Percentiles rank a stretch among this genome's conserved stretches.
Evolutionary conservation across 2,797 vertebrate species (phyloP).

Genomic region (Gastrophryne carolinensis): DNA sequence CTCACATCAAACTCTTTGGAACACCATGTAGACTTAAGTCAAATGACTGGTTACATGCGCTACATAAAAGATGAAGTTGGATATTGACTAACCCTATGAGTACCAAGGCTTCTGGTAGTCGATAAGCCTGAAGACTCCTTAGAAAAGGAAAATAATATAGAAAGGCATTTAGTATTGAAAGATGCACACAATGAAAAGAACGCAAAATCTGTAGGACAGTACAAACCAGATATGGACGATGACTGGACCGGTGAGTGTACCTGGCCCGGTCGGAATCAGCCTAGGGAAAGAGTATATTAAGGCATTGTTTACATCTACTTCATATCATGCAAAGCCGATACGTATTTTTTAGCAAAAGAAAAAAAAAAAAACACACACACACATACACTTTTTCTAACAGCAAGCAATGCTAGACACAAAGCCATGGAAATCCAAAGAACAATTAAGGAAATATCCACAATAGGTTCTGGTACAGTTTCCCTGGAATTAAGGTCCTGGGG

Average conservation of each 20-base stretch:
- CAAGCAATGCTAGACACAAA: too few species aligned
- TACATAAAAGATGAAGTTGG: background rate
- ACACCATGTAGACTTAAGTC: too few species aligned
- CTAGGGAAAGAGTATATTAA: constrained; percentile 72
- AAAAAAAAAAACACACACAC: too few species aligned
- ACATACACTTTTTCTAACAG: too few species aligned
- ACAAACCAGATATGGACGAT: constrained; percentile 85
- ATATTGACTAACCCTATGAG: constrained; percentile 77
- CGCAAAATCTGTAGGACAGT: constrained; percentile 58
- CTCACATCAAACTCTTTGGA: too few species aligned
- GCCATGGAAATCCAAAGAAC: too few species aligned
- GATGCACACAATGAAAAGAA: constrained; percentile 49
- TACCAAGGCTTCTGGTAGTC: constrained; percentile 66
- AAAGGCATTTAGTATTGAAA: constrained; percentile 52
- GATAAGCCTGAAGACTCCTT: constrained; percentile 73
- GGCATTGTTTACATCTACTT: constrained; percentile 8
- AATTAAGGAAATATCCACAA: too few species aligned
- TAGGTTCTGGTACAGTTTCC: too few species aligned
- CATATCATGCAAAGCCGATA: too few species aligned
- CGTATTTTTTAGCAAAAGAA: too few species aligned
- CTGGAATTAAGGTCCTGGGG: too few species aligned
- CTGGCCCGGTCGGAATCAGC: constrained; percentile 91
- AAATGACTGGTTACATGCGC: background rate
- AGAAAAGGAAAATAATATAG: constrained; percentile 61
- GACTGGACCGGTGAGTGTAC: constrained; percentile 77